Conservation (phyloP, 2,113 vertebrate species). For the Cyanocitta stelleri region DNA sequence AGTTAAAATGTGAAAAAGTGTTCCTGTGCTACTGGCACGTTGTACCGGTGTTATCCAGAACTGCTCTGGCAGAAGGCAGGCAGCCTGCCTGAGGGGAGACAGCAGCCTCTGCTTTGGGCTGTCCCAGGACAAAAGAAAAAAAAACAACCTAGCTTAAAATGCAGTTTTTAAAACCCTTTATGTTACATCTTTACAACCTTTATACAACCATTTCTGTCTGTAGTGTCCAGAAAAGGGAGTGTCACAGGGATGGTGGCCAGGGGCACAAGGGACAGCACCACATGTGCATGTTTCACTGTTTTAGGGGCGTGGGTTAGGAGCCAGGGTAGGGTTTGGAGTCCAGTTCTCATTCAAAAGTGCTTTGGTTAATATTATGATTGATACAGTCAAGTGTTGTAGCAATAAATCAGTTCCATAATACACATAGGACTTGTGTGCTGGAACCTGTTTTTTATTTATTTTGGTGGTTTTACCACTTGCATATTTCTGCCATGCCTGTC, state of each 20-base stretch:
- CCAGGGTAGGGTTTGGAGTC: background rate
- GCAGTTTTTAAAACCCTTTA: background rate
- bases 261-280: accelerated
- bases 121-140: background rate
- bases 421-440: background rate
- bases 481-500: background rate
- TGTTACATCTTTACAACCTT: background rate
- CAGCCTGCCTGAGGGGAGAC: background rate
- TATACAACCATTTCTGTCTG: accelerated
- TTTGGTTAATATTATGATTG: background rate
- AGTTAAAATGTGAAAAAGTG: background rate
- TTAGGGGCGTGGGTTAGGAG: accelerated
- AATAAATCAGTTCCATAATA: background rate
- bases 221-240: background rate
- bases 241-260: background rate
- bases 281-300: accelerated
- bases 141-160: background rate
- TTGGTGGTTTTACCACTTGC: background rate
- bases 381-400: background rate
- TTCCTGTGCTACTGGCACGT: background rate
- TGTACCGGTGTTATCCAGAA: background rate
- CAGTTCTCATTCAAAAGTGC: background rate
- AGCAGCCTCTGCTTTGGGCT: background rate
- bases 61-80: background rate
- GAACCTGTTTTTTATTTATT: background rate